Conservation (phyloP, 1,140 invertebrate species). For the Heterodera schachtii region DNA sequence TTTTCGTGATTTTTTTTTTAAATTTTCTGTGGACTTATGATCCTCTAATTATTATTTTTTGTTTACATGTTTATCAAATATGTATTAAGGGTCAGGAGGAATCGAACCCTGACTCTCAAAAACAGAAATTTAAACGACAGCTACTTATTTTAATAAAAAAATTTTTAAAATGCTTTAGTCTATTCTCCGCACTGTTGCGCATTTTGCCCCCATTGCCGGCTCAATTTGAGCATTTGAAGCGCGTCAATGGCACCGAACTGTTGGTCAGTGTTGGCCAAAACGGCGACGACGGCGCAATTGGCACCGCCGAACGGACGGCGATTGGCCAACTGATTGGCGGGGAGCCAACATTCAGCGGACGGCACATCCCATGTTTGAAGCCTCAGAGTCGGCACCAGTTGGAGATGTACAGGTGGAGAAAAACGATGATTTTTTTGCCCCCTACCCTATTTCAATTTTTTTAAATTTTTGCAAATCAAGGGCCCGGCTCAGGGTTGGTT, state of each 20-base stretch:
- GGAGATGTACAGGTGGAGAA: not conserved
- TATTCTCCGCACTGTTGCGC: not conserved
- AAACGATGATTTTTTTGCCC: too few relatives aligned
- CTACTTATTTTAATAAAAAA: not conserved
- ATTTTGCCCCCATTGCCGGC: not conserved
- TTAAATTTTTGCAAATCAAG: too few relatives aligned
- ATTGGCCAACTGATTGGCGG: conserved; percentile 2
- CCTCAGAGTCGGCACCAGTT: conserved; percentile 24
- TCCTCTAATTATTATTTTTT: too few relatives aligned
- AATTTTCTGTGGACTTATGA: too few relatives aligned
- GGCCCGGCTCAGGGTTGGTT: too few relatives aligned
- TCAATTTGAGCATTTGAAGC: conserved; percentile 28
- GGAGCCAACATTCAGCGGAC: conserved; percentile 1
- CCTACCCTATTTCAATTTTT: too few relatives aligned
- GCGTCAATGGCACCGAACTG: conserved; percentile 4
- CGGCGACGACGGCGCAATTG: not conserved
- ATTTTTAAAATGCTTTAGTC: not conserved
- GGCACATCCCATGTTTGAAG: conserved; percentile 7
- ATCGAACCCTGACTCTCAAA: too few relatives aligned
- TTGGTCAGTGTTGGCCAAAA: conserved; percentile 14
- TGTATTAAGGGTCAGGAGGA: too few relatives aligned
- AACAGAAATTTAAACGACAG: too few relatives aligned
- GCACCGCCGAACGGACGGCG: not conserved
- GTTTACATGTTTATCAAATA: too few relatives aligned
- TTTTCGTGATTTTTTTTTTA: not conserved